Evolutionary conservation across 2,888 invertebrate species (phyloP), one percentile per base, ranked within the genome.

Genomic region (Terebella lapidaria): DNA sequence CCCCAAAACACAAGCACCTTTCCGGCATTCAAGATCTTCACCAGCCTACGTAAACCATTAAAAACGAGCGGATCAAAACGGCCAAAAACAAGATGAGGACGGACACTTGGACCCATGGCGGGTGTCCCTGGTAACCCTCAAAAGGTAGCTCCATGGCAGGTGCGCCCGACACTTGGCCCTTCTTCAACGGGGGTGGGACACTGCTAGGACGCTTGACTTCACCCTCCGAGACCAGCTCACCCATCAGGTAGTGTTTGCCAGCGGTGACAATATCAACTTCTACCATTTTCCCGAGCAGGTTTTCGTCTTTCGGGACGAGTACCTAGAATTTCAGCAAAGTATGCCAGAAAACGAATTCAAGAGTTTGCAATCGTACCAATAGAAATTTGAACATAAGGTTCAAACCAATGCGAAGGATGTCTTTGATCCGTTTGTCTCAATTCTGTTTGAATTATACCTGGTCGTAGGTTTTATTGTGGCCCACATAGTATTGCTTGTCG

Each of bases 401-500:
- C 18, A 42, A 10, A 42, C n/a, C n/a, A n/a, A n/a, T n/a, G n/a
- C n/a, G n/a, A n/a, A n/a, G n/a, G n/a, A n/a, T n/a, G n/a, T n/a
- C n/a, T n/a, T n/a, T n/a, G n/a, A n/a, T n/a, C n/a, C n/a, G n/a
- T n/a, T n/a, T n/a, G n/a, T n/a, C n/a, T n/a, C n/a, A n/a, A n/a
- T n/a, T n/a, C n/a, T n/a, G n/a, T n/a, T n/a, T n/a, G n/a, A n/a
- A n/a, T n/a, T n/a, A n/a, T 26, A 86, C 85, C 83, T 94, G 97
- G 75, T 96, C 94, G 76, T 99, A 97, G 75, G 82, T 90, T 77
- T 94, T 91, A 81, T 96, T 97, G 82, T 99, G 97, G 0, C 89
- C 95, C 5, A 97, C 97, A 75, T 86, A 94, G 80, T 92, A 89
- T 60, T 88, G 85, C 68, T 88, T 89, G 78, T 97, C 97, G 78